Evolutionary conservation across 2,113 vertebrate species (phyloP), one percentile per base, ranked within the genome.

Genomic region (Esox niger): DNA sequence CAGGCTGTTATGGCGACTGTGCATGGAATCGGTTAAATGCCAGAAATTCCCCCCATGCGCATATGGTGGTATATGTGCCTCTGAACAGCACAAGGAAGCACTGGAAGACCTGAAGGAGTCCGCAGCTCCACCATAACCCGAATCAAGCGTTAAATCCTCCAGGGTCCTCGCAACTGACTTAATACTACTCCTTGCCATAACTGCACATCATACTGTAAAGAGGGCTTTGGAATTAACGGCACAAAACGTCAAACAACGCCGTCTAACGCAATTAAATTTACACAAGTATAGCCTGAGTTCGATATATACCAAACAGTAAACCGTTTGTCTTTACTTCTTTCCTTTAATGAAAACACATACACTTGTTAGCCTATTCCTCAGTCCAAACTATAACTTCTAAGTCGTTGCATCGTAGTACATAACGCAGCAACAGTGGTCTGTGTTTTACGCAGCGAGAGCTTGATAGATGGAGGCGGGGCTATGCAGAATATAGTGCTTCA

Each of bases 61-160:
- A 82, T 88, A 89, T 80, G 91, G 88, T 80, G 91, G 88, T 80
- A 92, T 90, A 91, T 95, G 94, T 79, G 95, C 93, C 90, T 96
- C 95, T 72, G 95, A 98, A 88, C 93, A 94, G 90, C 95, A 97
- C 90, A 98, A 91, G 80, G 97, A 98, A 92, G 96, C 92, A 91
- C 94, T 99, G 90, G 95, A 98, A 73, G 97, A 99, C 79, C 95
- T 91, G 87, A 98, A 94, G 78, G 97, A 98, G 92, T 98, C 97
- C 61, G 95, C 96, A 78, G 97, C 94, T 79, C 96, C 97, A 95
- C 97, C 96, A 96, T 98, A 98, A 91, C 97, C 97, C 83, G 97
- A 98, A 89, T 98, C 97, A 71, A 98, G 94, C 81, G 96, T 98
- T 87, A 98, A 92, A 88, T 98, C 96, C 93, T 98, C 97, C 94